Evolutionary conservation across 2,797 vertebrate species (phyloP).

Genomic region (Leontopithecus rosalia): DNA sequence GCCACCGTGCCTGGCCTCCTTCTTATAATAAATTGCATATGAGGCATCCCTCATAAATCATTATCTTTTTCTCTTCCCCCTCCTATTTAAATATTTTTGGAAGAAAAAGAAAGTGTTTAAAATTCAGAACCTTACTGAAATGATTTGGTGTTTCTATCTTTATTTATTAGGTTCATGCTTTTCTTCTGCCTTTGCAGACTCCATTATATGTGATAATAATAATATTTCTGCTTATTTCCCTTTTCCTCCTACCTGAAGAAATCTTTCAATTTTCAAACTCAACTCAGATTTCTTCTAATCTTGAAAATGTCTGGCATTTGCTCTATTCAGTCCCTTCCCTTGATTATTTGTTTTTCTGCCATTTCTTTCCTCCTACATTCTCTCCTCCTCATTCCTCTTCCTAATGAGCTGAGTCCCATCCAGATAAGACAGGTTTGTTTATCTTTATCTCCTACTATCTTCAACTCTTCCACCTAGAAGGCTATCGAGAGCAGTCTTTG

Average conservation of each 20-base stretch:
- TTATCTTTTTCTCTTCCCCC: background rate
- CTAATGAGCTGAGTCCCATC: background rate
- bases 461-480: background rate
- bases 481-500: background rate
- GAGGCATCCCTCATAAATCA: constrained; percentile 13
- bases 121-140: background rate
- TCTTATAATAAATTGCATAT: constrained; percentile 21
- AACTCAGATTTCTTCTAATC: constrained; percentile 32
- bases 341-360: constrained; percentile 5
- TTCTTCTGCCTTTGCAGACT: background rate
- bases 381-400: constrained; percentile 28
- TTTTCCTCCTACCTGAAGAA: constrained; percentile 23
- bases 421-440: constrained; percentile 24
- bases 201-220: background rate
- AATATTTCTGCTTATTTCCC: background rate
- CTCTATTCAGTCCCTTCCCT: background rate
- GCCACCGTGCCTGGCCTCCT: background rate
- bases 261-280: background rate
- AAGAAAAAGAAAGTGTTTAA: background rate
- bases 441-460: background rate
- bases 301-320: constrained; percentile 21
- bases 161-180: background rate
- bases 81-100: constrained; percentile 10
- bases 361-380: background rate
- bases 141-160: background rate